Base-by-base conservation (phyloP, 1,140 invertebrate species). In the Drosophila sp. region DNA sequence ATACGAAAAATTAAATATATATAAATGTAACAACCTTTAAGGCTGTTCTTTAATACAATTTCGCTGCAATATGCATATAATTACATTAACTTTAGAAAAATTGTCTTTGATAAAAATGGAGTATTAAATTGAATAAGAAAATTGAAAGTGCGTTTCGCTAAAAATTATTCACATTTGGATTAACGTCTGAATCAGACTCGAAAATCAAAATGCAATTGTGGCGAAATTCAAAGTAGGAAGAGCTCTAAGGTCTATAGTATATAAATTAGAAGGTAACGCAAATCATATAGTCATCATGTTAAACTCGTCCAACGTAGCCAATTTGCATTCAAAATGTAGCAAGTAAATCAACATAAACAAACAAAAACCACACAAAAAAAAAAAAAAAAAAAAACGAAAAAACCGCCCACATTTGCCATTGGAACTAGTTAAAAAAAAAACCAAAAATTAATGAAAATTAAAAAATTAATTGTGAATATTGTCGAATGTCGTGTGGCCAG, bases 251-350 rank as follows among this genome's bases (percentile, higher is more conserved):
- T 21, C 21, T 21, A 21, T 21, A 21, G 21, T 21, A 21, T 32
- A 56, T 27, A 36, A 6, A 21, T 43, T 25, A 8, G 8, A 13
- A 16, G 27, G 45, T 29, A 14, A 50, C 8, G 13, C 9, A 21
- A 40, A 21, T 51, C 27, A 54, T 43, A 36, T 73, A 74, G 53
- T 64, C 53, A 74, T 65, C 48, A 50, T 65, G 43, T 45, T 38
- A 43, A 45, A 58, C n/a, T 45, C 57, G 63, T 66, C 59, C 53
- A 66, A 73, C 45, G 70, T 83, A 74, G 78, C 66, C 79, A 81
- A 78, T 74, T 83, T 41, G 78, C 78, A 72, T 80, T 67, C 27
- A 59, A 63, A 80, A 80, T 80, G 72, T 65, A 56, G 32, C 16
- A 69, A 53, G 32, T 32, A 43, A 59, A 46, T 27, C 48, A 36